Evolutionary conservation across 1,140 invertebrate species (phyloP).

Genomic region (Ceratoteleas bidentatus): DNA sequence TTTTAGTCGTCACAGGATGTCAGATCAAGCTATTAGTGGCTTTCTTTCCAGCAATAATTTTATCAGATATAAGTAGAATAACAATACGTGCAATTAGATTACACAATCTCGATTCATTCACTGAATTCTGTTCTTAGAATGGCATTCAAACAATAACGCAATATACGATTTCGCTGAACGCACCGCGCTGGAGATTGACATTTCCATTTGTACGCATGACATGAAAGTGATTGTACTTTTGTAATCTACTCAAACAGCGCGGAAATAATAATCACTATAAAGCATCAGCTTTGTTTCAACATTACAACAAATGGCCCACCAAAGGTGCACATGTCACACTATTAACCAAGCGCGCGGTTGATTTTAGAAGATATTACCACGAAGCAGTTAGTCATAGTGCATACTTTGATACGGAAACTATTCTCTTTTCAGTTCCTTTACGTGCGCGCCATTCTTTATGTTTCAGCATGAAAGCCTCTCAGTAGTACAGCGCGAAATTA

Average conservation of each 20-base stretch:
- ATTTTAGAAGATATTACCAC: conserved; percentile 50
- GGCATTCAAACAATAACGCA: background rate
- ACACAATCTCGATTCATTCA: too few species aligned
- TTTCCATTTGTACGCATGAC: conserved; percentile 8
- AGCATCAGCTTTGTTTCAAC: conserved; percentile 42
- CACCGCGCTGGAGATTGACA: conserved; percentile 4
- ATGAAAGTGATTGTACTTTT: conserved; percentile 10
- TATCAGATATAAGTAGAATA: too few species aligned
- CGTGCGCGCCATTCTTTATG: conserved; percentile 53
- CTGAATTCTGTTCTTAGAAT: too few species aligned
- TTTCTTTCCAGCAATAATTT: background rate
- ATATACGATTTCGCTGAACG: background rate
- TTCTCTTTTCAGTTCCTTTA: conserved; percentile 39
- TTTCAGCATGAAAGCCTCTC: conserved; percentile 44
- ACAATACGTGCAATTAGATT: too few species aligned
- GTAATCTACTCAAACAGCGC: background rate
- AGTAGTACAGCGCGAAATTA: conserved; percentile 52
- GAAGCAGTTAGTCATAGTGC: conserved; percentile 49
- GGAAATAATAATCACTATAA: conserved; percentile 30
- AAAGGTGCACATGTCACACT: conserved; percentile 39
- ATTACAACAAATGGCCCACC: conserved; percentile 52
- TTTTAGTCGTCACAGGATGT: background rate
- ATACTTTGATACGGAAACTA: conserved; percentile 54
- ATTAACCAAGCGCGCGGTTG: conserved; percentile 38
- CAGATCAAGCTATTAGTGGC: conserved; percentile 34